These are phyloP conservation scores for Semnornis frantzii DNA, from an alignment of 2,113 vertebrate species.

Conservation along the genomic window DNA sequence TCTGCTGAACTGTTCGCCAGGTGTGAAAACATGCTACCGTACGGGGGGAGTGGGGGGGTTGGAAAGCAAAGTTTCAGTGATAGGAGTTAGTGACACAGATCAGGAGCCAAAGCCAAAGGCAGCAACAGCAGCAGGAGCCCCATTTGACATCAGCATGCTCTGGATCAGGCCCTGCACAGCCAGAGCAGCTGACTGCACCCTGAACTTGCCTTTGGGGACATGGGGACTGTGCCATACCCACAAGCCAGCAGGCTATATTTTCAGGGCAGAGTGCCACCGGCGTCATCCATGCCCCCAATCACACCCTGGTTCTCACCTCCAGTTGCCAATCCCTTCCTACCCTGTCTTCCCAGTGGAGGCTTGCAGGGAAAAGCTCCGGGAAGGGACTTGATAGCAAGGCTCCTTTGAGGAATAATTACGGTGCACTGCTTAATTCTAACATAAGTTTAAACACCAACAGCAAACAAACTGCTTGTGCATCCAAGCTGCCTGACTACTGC, in stretches of 20 bases:
- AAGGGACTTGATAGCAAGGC: not conserved
- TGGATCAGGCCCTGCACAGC: not conserved
- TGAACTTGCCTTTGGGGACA: not conserved
- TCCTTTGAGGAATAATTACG: not conserved
- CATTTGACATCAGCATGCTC: not conserved
- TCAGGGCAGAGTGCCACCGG: not conserved
- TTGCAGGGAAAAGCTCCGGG: not conserved
- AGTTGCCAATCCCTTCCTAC: not conserved
- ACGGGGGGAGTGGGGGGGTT: not conserved
- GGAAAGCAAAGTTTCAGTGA: not conserved
- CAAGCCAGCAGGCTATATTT: accelerated
- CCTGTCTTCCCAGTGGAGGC: not conserved
- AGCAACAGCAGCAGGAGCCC: not conserved
- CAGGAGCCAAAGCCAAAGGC: not conserved
- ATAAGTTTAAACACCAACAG: not conserved
- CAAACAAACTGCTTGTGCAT: not conserved
- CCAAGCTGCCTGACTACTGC: not conserved
- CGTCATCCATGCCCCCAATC: not conserved
- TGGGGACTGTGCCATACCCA: accelerated
- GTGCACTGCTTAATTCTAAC: accelerated
- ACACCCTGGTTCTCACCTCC: not conserved
- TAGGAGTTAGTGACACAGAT: not conserved
- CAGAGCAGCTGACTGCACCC: not conserved
- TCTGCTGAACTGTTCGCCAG: not conserved
- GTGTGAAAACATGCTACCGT: not conserved